phyloP scores from a whole-genome alignment of 2,797 vertebrate genomes.

The Perodicticus potto region DNA sequence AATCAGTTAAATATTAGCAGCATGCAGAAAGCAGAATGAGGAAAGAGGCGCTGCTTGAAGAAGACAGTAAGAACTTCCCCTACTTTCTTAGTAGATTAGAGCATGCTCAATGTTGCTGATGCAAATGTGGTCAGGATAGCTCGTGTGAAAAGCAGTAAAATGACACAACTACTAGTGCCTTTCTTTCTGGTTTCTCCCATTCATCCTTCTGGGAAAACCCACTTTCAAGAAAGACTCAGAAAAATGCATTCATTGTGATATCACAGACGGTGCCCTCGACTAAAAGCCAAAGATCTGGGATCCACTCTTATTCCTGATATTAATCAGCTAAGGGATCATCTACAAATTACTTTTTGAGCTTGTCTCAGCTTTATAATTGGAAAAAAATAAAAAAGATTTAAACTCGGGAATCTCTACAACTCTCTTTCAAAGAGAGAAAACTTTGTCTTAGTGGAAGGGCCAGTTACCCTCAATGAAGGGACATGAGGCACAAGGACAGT shows the following conservation, averaged over 20 bases:
- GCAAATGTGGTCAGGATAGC: background rate
- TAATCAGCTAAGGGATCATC: background rate
- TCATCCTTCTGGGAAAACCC: background rate
- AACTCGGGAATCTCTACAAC: background rate
- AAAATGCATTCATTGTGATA: background rate
- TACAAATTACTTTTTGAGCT: background rate
- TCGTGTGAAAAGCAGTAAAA: background rate
- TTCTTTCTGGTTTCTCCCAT: background rate
- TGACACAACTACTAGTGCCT: background rate
- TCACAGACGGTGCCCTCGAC: background rate
- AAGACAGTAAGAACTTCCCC: background rate
- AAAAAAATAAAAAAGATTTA: background rate
- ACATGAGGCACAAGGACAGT: background rate
- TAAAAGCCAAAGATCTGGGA: background rate
- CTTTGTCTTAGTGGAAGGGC: background rate
- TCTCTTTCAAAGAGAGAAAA: background rate
- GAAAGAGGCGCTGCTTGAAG: background rate
- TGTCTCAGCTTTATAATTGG: background rate
- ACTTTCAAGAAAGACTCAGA: background rate
- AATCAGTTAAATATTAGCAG: background rate
- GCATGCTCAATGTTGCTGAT: background rate
- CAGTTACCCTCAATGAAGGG: background rate
- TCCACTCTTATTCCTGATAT: background rate
- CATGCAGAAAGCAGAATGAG: background rate
- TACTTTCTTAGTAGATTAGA: background rate